Conservation (phyloP, 2,113 vertebrate species). For the Climacteris rufus region DNA sequence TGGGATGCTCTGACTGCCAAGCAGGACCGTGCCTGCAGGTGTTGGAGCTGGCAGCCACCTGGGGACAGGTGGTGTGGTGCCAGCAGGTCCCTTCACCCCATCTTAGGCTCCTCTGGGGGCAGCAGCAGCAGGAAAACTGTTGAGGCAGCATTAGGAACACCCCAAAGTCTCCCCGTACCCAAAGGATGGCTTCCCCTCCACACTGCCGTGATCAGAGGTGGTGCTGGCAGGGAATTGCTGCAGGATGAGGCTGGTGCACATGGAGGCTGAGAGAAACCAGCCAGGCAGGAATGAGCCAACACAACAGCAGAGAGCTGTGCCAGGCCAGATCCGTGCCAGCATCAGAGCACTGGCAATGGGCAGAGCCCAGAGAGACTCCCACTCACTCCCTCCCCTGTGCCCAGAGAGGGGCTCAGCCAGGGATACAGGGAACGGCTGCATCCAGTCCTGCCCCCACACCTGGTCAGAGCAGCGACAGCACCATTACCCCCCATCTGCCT, state of each 20-base stretch:
- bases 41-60: not conserved
- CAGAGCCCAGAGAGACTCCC: not conserved
- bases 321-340: not conserved
- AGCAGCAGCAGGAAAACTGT: not conserved
- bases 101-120: not conserved
- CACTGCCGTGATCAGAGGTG: accelerated
- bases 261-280: not conserved
- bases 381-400: not conserved
- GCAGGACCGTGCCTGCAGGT: accelerated
- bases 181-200: not conserved
- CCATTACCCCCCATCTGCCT: accelerated
- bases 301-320: accelerated
- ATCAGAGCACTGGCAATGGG: not conserved
- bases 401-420: not conserved
- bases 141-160: not conserved
- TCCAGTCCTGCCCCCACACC: not conserved
- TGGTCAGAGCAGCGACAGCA: not conserved
- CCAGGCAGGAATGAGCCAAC: not conserved
- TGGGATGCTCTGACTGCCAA: not conserved
- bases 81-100: no score
- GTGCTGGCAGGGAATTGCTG: not conserved
- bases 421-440: not conserved
- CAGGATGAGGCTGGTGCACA: not conserved
- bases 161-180: accelerated
- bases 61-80: not conserved